These are phyloP conservation scores for Camponotus fellah DNA, from an alignment of 2,888 invertebrate species.

Conservation along the genomic window DNA sequence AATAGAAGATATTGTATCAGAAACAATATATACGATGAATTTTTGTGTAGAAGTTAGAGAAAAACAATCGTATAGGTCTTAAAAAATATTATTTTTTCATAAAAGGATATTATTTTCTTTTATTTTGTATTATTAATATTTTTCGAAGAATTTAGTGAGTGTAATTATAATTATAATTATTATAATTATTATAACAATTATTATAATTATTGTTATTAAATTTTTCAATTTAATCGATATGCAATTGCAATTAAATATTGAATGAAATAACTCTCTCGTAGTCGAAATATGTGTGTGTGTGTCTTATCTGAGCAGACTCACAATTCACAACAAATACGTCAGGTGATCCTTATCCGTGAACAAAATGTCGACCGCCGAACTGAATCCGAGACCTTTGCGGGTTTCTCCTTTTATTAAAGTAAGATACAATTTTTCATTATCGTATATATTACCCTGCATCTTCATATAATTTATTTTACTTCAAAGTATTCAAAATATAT, in stretches of 20 bases:
- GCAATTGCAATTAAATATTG: neutral
- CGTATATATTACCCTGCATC: neutral
- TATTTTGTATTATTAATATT: neutral
- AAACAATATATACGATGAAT: too few relatives aligned
- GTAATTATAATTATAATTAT: too few relatives aligned
- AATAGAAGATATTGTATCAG: too few relatives aligned
- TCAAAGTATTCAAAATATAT: neutral
- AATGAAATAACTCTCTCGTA: neutral
- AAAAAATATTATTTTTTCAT: slow-evolving; percentile 1
- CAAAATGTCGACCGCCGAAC: slow-evolving; percentile 83
- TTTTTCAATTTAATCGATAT: neutral
- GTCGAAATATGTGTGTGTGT: slow-evolving; percentile 2
- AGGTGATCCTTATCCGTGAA: slow-evolving; percentile 14
- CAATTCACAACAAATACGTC: neutral
- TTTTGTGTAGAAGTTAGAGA: too few relatives aligned
- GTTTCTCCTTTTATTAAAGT: slow-evolving; percentile 95
- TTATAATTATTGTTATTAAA: neutral
- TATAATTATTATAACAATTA: neutral
- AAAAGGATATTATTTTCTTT: neutral
- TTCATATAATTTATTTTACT: slow-evolving; percentile 16
- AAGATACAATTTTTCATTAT: slow-evolving; percentile 10
- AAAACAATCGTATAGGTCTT: neutral
- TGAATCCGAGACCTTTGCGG: slow-evolving; percentile 88
- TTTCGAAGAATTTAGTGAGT: neutral
- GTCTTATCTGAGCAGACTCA: neutral